phyloP scores from a whole-genome alignment of 37 sponge, comb jelly and placozoan species.

The Ephydatia muelleri region DNA sequence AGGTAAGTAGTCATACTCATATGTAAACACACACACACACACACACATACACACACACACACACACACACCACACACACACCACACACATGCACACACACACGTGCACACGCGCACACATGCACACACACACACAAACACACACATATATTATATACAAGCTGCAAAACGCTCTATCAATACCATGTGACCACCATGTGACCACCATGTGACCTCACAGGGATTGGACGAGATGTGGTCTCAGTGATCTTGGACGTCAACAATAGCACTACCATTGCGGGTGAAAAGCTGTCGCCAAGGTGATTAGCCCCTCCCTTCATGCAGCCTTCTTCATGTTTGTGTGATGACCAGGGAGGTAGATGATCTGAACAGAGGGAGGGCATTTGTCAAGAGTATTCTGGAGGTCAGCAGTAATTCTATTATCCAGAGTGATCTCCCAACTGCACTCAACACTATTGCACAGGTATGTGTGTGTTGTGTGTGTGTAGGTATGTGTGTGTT shows the following conservation, averaged over 20 bases:
- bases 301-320: background rate
- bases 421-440: slow-evolving; percentile 3
- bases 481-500: background rate
- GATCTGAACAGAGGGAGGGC: slow-evolving; percentile 81
- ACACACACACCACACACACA: background rate
- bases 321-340: background rate
- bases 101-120: background rate
- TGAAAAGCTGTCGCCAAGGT: slow-evolving; percentile 38
- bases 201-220: slow-evolving; percentile 8
- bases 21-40: background rate
- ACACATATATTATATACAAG: background rate
- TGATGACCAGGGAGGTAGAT: slow-evolving; percentile 46
- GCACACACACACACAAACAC: background rate
- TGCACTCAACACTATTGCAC: slow-evolving; percentile 10
- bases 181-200: background rate
- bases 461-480: background rate
- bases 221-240: slow-evolving; percentile 41
- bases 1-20: slow-evolving; percentile 21
- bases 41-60: background rate
- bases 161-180: background rate
- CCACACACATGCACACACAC: background rate
- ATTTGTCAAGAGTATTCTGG: slow-evolving; percentile 59
- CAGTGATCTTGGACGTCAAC: slow-evolving; percentile 39
- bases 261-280: slow-evolving; percentile 24
- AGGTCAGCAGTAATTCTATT: slow-evolving; percentile 7